Base-by-base conservation (phyloP, 2,113 vertebrate genomes). In the Glareola pratincola region DNA sequence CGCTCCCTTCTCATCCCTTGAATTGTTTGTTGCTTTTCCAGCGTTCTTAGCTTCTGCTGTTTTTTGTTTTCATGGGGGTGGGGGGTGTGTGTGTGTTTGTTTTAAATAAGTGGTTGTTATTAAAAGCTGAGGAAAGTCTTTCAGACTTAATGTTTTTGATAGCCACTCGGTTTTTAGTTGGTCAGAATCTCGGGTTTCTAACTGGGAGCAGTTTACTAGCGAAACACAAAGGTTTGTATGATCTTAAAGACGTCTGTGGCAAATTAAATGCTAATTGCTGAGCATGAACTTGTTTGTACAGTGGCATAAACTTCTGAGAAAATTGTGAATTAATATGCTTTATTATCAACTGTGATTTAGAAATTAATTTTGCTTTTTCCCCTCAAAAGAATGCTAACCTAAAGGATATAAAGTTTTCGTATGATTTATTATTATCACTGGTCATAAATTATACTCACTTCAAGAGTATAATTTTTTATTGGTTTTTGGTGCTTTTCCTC, bases 21-120 rank as follows among this genome's bases (percentile, higher is more conserved):
- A 95, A 54, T 83, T 75, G 72, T 92, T 64, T 94, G 93, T 90
- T 92, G 95, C 73, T 95, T 96, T 95, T 95, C 56, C 92, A 95
- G 85, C 72, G 36, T 84, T 95, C 80, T 87, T 85, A 82, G 78
- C 88, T 94, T 95, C 92, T 85, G 83, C 91, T 59, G 77, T 1
- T 62, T 82, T 91, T 76, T 85, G 16, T 76, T 88, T 82, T 83
- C 53, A 81, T 54, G 64, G 41, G 90, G 71, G 37, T 18, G 80
- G 69, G 69, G 2, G 20, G 24, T 6, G 69, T 74, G 29, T 7
- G 27, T 34, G 57, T 83, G 50, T 71, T 67, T 95, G 45, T 79
- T 83, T 85, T 81, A 74, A 87, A 53, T 73, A 54, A 90, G 11
- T 57, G 37, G n/a, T 75, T 69, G 13, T 60, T 76, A 8, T 56